Evolutionary conservation across 2,797 vertebrate species (phyloP), one percentile per base, ranked within the genome.

Genomic region (Myiotriccus ornatus): DNA sequence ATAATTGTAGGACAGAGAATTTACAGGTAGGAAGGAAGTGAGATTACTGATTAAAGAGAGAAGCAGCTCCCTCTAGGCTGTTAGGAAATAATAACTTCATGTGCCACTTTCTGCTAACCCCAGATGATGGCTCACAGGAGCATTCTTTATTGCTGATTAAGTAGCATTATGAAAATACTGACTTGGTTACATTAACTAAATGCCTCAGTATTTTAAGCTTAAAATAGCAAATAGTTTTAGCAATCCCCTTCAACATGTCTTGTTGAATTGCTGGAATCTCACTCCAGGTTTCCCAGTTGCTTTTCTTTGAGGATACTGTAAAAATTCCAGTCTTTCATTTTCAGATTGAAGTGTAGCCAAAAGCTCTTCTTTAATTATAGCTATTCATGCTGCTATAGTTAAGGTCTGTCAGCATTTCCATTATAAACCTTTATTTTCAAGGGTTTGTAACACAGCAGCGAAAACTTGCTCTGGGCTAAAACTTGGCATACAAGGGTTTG

Each of bases 321-420:
- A 96, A 96, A 97, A 95, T 93, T 92, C 56, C 90, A 94, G 52
- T 95, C 96, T 97, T 97, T 96, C 80, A 84, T 97, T 97, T 97
- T 86, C 92, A 84, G 84, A 97, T 60, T 84, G 92, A 97, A 94
- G 89, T 96, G 93, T 96, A 97, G 97, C 97, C 97, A 97, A 97
- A 97, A 98, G 97, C 96, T 97, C 74, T 87, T 94, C 95, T 96
- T 97, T 97, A 98, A 97, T 98, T 98, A 97, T 93, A 97, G 95
- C 94, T 96, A 91, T 97, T 97, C 89, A 85, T 95, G 95, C 94
- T 96, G 84, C 89, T 95, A 41, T 95, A 92, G 96, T 97, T 98
- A 97, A 96, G 95, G 90, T 97, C 97, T 97, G 96, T 97, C 97
- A 97, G 94, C 94, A 94, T 97, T 98, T 97, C 96, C 90, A 97